phyloP scores from a whole-genome alignment of 1,140 invertebrate species.

The Polyergus mexicanus region DNA sequence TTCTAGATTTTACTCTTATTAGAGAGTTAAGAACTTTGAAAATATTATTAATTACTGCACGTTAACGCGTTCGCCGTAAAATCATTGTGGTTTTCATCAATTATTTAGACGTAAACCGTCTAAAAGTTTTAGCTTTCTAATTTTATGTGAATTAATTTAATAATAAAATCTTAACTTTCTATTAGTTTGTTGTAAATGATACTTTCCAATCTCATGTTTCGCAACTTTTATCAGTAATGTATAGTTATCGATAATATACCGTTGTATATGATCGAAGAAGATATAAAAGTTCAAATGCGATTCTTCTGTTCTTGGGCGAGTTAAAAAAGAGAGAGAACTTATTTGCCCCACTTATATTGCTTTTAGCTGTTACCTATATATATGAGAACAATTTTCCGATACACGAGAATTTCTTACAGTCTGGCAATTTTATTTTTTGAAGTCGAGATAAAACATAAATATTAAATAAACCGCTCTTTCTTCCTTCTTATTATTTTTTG shows the following conservation, averaged over 20 bases:
- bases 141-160: not conserved
- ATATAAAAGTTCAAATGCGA: constrained; percentile 73
- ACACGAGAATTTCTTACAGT: constrained; percentile 40
- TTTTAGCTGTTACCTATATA: constrained; percentile 54
- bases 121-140: not conserved
- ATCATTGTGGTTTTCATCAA: not conserved
- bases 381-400: constrained; percentile 51
- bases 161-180: constrained; percentile 5
- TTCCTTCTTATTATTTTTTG: not conserved
- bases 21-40: not conserved
- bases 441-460: constrained; percentile 9
- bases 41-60: constrained; percentile 1
- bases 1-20: not conserved
- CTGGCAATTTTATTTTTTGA: constrained; percentile 37
- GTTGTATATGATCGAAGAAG: constrained; percentile 45
- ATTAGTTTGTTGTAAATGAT: not conserved
- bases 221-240: not conserved
- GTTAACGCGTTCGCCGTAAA: not conserved
- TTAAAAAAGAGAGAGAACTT: constrained; percentile 74
- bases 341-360: constrained; percentile 63
- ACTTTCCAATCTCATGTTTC: not conserved
- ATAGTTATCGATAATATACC: constrained; percentile 21
- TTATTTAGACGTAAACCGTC: not conserved
- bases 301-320: constrained; percentile 69
- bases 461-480: not conserved